A percentile compares a stretch with the other conserved stretches of the same genome.
Evolutionary conservation across 2,113 vertebrate genomes (phyloP).

Genomic region (Rana temporaria): DNA sequence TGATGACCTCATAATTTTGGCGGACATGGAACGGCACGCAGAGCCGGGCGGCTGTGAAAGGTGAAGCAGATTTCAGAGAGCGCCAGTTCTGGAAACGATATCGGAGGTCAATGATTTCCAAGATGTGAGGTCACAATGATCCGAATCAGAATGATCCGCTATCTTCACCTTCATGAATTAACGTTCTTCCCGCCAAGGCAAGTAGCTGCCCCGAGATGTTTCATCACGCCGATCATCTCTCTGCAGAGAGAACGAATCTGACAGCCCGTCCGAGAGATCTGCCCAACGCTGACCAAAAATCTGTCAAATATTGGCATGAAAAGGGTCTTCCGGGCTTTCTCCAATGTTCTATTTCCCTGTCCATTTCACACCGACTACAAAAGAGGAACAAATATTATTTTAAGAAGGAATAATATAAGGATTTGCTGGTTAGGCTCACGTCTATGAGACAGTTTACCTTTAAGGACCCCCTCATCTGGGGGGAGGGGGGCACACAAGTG

Average conservation of each 20-base stretch:
- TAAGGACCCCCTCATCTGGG: no score
- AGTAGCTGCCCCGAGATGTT: conserved; percentile 15
- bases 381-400: conserved; percentile 48
- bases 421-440: neutral
- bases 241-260: neutral
- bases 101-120: neutral
- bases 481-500: no score
- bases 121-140: conserved; percentile 8
- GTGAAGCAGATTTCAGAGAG: neutral
- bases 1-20: conserved; percentile 8
- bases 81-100: neutral
- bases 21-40: neutral
- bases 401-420: conserved; percentile 31
- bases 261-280: neutral
- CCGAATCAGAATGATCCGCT: conserved; percentile 7
- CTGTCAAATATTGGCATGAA: conserved; percentile 31
- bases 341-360: conserved; percentile 29
- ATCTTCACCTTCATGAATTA: conserved; percentile 6
- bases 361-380: conserved; percentile 17
- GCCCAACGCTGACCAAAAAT: conserved; percentile 5
- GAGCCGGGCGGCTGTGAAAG: neutral
- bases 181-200: neutral
- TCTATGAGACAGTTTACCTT: no score
- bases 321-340: conserved; percentile 11
- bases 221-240: neutral